These are phyloP conservation scores for Lepus europaeus DNA, from an alignment of 2,113 vertebrate genomes.

Conservation along the genomic window DNA sequence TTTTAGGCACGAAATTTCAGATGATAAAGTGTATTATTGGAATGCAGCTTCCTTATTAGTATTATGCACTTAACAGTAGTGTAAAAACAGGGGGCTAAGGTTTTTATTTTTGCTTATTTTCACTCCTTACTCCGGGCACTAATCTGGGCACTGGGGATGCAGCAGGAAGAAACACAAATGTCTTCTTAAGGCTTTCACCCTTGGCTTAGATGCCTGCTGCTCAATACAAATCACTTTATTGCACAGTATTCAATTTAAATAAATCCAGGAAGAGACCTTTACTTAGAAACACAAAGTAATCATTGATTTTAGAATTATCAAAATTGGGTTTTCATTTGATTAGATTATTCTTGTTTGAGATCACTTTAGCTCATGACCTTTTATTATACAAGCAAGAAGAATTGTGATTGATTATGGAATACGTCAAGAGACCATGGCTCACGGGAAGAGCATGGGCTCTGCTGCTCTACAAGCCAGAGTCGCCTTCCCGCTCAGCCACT, in stretches of 20 bases:
- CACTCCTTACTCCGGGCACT: not conserved
- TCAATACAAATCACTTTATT: not conserved
- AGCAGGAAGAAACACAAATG: not conserved
- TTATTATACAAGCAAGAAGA: conserved; percentile 21
- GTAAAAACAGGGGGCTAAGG: no score
- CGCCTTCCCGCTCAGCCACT: not conserved
- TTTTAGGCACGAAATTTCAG: conserved; percentile 38
- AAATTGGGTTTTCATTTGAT: conserved; percentile 63
- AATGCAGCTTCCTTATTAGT: not conserved
- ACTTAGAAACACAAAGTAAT: conserved; percentile 56
- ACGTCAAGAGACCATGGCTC: not conserved
- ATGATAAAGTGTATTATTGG: conserved; percentile 12
- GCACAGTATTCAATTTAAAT: conserved; percentile 20
- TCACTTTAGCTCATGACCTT: conserved; percentile 15
- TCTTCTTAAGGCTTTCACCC: conserved; percentile 36
- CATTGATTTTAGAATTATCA: conserved; percentile 27
- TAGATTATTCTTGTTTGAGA: conserved; percentile 52
- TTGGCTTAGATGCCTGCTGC: conserved; percentile 11
- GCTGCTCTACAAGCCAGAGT: not conserved
- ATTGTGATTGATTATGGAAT: not conserved
- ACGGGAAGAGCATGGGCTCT: not conserved
- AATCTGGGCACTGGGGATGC: not conserved
- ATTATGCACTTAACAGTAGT: not conserved
- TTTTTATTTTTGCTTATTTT: not conserved
- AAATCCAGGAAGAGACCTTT: not conserved